A percentile compares a stretch with the other conserved stretches of the same genome.
phyloP scores from a whole-genome alignment of 30 jellyfish, hydroid and myxozoan genomes.

The Chironex yamaguchii region DNA sequence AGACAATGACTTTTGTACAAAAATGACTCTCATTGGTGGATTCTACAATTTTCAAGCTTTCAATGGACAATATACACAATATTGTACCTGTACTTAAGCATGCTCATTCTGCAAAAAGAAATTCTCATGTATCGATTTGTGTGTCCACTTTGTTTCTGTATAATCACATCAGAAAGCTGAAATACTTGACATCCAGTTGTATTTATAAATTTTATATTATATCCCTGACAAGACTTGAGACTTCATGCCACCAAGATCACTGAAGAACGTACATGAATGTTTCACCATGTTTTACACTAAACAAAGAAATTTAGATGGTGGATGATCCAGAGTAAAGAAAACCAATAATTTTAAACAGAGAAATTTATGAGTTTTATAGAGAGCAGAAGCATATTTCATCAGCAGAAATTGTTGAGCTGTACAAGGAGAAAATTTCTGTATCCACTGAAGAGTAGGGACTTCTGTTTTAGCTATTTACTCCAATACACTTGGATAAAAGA shows the following conservation, averaged over 20 bases:
- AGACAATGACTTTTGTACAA: neutral
- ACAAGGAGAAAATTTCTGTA: slow-evolving; percentile 12
- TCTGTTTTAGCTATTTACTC: no score
- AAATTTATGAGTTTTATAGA: slow-evolving; percentile 20
- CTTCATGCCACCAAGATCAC: slow-evolving; percentile 14
- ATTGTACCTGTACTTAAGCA: slow-evolving; percentile 31
- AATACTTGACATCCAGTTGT: slow-evolving; percentile 9
- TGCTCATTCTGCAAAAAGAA: slow-evolving; percentile 1
- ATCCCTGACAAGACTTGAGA: slow-evolving; percentile 22
- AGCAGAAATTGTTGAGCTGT: slow-evolving; percentile 18
- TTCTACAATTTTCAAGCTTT: slow-evolving; percentile 28
- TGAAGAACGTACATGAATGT: neutral
- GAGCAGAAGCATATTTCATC: slow-evolving; percentile 1
- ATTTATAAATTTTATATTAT: neutral
- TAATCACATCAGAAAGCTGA: slow-evolving; percentile 32
- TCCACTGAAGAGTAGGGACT: no score
- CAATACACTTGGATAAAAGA: no score
- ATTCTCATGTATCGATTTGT: slow-evolving; percentile 6
- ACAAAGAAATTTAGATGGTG: slow-evolving; percentile 30
- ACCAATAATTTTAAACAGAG: slow-evolving; percentile 29
- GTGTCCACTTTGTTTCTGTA: slow-evolving; percentile 19
- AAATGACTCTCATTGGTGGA: slow-evolving; percentile 12
- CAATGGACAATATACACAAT: neutral
- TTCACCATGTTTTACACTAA: neutral
- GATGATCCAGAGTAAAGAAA: neutral